These are phyloP conservation scores for Gracilinanus agilis DNA, from an alignment of 2,113 vertebrate genomes.

Conservation along the genomic window DNA sequence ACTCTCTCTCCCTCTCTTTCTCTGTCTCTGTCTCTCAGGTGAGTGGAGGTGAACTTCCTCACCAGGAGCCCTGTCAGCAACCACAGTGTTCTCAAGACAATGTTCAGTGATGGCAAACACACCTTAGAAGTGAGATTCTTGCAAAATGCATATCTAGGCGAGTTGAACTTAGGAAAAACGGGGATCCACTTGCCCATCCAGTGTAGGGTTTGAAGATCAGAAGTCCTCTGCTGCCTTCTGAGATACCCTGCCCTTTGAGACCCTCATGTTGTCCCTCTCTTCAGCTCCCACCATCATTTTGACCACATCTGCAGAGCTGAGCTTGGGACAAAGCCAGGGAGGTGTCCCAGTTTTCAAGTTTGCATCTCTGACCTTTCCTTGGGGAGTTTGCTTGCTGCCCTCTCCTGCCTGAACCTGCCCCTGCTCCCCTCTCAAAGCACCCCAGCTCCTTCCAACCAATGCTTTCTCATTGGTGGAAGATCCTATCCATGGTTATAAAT, in stretches of 20 bases:
- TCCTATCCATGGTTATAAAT: slow-evolving; percentile 74
- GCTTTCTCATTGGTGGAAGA: slow-evolving; percentile 66
- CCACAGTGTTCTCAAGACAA: slow-evolving; percentile 58
- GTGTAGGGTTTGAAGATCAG: not conserved
- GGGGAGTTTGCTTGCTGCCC: slow-evolving; percentile 45
- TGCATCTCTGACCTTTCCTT: slow-evolving; percentile 64
- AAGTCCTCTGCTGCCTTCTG: not conserved
- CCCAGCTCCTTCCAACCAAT: slow-evolving; percentile 67
- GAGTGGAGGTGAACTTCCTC: slow-evolving; percentile 43
- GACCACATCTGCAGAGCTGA: slow-evolving; percentile 56
- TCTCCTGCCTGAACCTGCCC: slow-evolving; percentile 68
- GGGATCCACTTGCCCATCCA: not conserved
- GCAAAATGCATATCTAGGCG: slow-evolving; percentile 40
- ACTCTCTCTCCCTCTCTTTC: too few species aligned
- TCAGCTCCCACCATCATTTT: slow-evolving; percentile 36
- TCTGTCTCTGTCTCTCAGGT: too few species aligned
- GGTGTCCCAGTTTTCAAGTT: slow-evolving; percentile 45
- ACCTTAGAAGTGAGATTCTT: too few species aligned
- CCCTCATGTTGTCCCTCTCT: not conserved
- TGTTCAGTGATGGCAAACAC: slow-evolving; percentile 60
- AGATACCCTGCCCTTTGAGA: not conserved
- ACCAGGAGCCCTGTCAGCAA: slow-evolving; percentile 9
- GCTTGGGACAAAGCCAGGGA: slow-evolving; percentile 67
- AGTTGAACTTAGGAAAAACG: not conserved
- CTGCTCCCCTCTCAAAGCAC: slow-evolving; percentile 23